A percentile compares a stretch with the other conserved stretches of the same genome.
phyloP scores from a whole-genome alignment of 1,140 invertebrate species.

The Sitodiplosis mosellana region DNA sequence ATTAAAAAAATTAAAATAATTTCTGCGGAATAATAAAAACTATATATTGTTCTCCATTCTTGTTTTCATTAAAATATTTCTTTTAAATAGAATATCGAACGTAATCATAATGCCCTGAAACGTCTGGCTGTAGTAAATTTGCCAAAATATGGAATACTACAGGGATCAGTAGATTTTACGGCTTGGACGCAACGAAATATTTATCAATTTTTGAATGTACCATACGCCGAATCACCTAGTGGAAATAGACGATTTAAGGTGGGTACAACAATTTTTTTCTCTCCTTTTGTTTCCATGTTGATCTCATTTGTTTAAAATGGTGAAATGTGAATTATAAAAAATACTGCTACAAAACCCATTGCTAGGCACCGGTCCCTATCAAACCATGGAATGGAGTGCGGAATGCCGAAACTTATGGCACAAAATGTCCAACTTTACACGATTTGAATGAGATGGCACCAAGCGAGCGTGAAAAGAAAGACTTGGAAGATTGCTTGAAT shows the following conservation, averaged over 20 bases:
- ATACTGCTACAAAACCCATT: conserved; percentile 3
- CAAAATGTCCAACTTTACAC: conserved; percentile 19
- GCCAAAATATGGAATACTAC: conserved; percentile 17
- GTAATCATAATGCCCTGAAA: no score
- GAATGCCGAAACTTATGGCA: conserved; percentile 12
- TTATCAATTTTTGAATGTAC: conserved; percentile 20
- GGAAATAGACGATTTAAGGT: conserved; percentile 22
- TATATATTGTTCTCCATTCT: no score
- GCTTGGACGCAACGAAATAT: conserved; percentile 20
- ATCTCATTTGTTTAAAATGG: conserved; percentile 31
- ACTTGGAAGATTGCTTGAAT: conserved; percentile 21
- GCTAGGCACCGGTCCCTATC: conserved; percentile 13
- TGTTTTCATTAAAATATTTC: no score
- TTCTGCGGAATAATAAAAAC: no score
- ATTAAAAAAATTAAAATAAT: no score
- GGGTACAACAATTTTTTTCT: background rate
- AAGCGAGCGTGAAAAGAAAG: conserved; percentile 10
- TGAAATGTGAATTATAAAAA: conserved; percentile 30
- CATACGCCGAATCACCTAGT: conserved; percentile 21
- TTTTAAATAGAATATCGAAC: no score
- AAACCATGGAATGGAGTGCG: conserved; percentile 27
- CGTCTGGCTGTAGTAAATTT: conserved; percentile 10
- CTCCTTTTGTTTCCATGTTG: conserved; percentile 27
- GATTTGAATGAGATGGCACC: conserved; percentile 11
- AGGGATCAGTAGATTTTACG: conserved; percentile 16